Evolutionary conservation across 2,797 vertebrate species (phyloP).

Genomic region (Peromyscus nudipes): DNA sequence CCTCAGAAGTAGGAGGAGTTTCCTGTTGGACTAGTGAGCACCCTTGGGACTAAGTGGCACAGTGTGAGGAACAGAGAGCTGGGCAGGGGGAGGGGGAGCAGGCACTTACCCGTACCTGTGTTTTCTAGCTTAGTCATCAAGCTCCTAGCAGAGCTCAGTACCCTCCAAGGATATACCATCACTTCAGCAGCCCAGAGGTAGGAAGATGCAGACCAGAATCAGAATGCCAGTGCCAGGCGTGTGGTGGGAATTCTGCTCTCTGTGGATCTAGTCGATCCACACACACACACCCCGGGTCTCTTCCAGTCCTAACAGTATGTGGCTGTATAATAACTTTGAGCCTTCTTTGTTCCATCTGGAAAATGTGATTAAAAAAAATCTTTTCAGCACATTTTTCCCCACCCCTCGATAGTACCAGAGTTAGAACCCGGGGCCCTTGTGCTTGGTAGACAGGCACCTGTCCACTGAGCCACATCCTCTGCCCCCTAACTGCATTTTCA

Average conservation of each 20-base stretch:
- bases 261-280: background rate
- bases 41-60: background rate
- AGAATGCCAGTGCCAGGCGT: background rate
- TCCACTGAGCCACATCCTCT: background rate
- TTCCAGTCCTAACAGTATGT: background rate
- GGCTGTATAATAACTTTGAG: background rate
- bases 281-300: background rate
- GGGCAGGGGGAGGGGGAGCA: background rate
- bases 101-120: background rate
- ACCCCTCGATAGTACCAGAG: background rate
- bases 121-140: background rate
- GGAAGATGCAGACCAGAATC: background rate
- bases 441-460: background rate
- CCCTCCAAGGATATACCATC: background rate
- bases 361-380: background rate
- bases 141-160: background rate
- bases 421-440: background rate
- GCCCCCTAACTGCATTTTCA: too few species aligned
- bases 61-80: background rate
- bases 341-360: background rate
- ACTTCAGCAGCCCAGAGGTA: background rate
- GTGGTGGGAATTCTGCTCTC: background rate
- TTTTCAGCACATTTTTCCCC: background rate
- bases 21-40: constrained; percentile 35
- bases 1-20: constrained; percentile 5